These are phyloP conservation scores for Lichenostomus cassidix DNA, from an alignment of 2,113 vertebrate species.

Conservation along the genomic window DNA sequence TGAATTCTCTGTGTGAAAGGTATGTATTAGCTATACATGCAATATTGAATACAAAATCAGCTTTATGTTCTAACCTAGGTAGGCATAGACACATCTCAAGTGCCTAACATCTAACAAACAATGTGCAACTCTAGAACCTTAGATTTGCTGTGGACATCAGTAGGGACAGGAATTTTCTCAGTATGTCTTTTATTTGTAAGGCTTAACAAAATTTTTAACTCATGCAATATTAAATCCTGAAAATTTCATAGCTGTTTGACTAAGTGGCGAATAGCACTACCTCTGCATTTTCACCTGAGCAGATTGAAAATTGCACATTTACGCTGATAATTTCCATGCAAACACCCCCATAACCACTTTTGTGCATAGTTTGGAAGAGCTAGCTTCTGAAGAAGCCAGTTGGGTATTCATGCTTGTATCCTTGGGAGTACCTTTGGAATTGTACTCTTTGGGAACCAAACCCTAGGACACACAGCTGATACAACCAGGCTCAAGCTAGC, in stretches of 20 bases:
- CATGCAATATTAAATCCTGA: background rate
- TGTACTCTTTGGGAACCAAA: background rate
- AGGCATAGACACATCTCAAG: background rate
- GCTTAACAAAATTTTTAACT: background rate
- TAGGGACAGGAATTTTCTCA: background rate
- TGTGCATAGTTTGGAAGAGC: background rate
- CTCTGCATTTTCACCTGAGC: background rate
- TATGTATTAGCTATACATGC: background rate
- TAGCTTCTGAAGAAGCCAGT: background rate
- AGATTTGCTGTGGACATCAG: background rate
- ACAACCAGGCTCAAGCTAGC: background rate
- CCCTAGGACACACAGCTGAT: background rate
- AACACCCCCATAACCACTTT: background rate
- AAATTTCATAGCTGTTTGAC: background rate
- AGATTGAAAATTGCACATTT: background rate
- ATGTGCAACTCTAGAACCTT: background rate
- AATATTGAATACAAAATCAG: background rate
- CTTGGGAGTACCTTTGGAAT: background rate
- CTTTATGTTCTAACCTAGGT: background rate
- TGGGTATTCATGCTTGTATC: background rate
- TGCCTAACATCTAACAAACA: background rate
- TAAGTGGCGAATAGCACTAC: background rate
- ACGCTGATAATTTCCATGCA: background rate
- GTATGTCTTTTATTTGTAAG: background rate
- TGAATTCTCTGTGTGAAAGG: background rate